phyloP scores from a whole-genome alignment of 2,113 vertebrate genomes.

The Nipponia nippon region DNA sequence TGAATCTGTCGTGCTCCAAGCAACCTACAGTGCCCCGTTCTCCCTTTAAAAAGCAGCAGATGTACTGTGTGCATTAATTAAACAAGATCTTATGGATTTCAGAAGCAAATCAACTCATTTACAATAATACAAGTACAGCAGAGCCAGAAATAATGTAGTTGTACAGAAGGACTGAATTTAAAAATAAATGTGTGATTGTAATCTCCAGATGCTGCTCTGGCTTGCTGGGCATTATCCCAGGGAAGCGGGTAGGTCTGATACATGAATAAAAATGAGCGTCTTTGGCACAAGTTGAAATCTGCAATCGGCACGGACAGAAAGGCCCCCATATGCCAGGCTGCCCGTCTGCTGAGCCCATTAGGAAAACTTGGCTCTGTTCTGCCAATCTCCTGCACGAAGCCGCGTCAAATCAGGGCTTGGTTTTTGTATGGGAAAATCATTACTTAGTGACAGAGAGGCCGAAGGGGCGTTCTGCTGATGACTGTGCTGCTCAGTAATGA shows the following conservation, averaged over 20 bases:
- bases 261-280: conserved; percentile 11
- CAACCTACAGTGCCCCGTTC: conserved; percentile 16
- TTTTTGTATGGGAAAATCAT: neutral
- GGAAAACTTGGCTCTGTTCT: neutral
- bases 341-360: neutral
- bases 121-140: conserved; percentile 51
- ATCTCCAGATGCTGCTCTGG: conserved; percentile 61
- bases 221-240: conserved; percentile 57
- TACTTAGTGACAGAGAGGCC: neutral
- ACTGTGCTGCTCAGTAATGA: neutral
- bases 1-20: conserved; percentile 3
- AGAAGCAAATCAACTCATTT: conserved; percentile 60
- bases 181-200: conserved; percentile 56
- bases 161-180: conserved; percentile 62
- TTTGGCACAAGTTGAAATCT: conserved; percentile 25
- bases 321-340: neutral
- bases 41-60: conserved; percentile 59
- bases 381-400: neutral
- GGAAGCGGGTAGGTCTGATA: conserved; percentile 20
- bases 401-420: neutral
- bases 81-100: conserved; percentile 60
- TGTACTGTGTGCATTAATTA: conserved; percentile 62
- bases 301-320: neutral
- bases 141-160: conserved; percentile 58
- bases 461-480: neutral